Conservation (phyloP, 2,113 vertebrate species). For the Tachysurus fulvidraco region DNA sequence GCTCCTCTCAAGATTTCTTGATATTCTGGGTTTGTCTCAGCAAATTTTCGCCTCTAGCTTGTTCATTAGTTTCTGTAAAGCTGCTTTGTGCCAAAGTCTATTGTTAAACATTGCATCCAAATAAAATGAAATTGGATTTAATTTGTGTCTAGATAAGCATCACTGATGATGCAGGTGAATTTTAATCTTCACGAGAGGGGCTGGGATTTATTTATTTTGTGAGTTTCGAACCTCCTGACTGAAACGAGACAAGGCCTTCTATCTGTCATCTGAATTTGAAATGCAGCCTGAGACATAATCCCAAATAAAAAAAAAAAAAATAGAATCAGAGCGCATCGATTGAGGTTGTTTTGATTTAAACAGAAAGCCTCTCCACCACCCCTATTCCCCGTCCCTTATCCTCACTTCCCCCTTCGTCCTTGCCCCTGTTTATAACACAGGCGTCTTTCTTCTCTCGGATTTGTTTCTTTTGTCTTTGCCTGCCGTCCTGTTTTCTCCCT, state of each 20-base stretch:
- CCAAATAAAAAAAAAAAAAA: too few species aligned
- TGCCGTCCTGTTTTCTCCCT: background rate
- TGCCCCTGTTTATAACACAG: slow-evolving; percentile 7
- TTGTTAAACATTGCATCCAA: background rate
- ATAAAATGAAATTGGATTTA: background rate
- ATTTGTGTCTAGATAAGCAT: background rate
- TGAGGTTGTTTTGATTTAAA: slow-evolving; percentile 4
- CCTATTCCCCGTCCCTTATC: too few species aligned
- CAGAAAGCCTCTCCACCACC: background rate
- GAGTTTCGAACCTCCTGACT: background rate
- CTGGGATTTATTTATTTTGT: background rate
- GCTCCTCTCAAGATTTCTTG: background rate
- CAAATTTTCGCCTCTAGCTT: background rate
- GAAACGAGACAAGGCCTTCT: background rate
- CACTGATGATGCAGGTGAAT: background rate
- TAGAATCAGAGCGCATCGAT: slow-evolving; percentile 15
- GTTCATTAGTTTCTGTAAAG: background rate
- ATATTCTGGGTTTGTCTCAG: background rate
- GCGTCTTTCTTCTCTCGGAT: background rate
- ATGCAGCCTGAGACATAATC: background rate
- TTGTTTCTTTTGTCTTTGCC: background rate
- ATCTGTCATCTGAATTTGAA: background rate
- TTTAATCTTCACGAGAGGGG: background rate
- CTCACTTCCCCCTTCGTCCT: background rate
- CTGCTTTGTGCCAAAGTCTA: background rate